Conservation (phyloP, 92 coral and sea anemone species). For the Muricea muricata region DNA sequence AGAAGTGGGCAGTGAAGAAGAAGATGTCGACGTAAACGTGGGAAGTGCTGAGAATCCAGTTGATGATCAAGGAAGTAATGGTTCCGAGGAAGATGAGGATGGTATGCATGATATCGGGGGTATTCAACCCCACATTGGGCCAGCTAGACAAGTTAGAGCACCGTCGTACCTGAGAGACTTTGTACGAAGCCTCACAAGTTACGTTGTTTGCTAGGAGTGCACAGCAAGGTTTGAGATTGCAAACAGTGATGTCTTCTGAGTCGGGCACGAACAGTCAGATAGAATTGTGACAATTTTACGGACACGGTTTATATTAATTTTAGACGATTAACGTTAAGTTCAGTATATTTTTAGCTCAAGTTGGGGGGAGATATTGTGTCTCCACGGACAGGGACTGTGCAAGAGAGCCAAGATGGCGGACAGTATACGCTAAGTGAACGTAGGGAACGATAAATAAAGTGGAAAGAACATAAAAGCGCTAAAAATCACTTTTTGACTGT, state of each 20-base stretch:
- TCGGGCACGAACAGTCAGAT: too few species aligned
- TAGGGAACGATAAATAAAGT: background rate
- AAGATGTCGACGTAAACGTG: background rate
- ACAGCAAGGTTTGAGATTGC: too few species aligned
- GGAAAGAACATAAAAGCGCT: constrained; percentile 16
- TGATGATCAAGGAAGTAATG: background rate
- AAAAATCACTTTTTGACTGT: too few species aligned
- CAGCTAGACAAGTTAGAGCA: constrained; percentile 34
- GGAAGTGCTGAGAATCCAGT: background rate
- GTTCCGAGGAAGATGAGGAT: background rate
- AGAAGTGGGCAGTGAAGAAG: background rate
- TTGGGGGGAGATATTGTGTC: too few species aligned
- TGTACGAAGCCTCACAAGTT: constrained; percentile 61
- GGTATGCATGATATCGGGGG: background rate
- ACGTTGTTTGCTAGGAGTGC: constrained; percentile 49
- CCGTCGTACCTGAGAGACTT: constrained; percentile 57
- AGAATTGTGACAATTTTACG: too few species aligned
- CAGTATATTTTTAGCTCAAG: too few species aligned
- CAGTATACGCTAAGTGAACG: background rate
- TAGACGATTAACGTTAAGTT: too few species aligned
- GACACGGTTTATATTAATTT: too few species aligned
- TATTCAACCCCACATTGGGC: background rate
- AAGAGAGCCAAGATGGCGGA: background rate
- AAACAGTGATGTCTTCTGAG: too few species aligned
- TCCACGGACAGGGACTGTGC: background rate